These are phyloP conservation scores for Drymonia ruficornis DNA, from an alignment of 2,888 invertebrate genomes.

Conservation along the genomic window DNA sequence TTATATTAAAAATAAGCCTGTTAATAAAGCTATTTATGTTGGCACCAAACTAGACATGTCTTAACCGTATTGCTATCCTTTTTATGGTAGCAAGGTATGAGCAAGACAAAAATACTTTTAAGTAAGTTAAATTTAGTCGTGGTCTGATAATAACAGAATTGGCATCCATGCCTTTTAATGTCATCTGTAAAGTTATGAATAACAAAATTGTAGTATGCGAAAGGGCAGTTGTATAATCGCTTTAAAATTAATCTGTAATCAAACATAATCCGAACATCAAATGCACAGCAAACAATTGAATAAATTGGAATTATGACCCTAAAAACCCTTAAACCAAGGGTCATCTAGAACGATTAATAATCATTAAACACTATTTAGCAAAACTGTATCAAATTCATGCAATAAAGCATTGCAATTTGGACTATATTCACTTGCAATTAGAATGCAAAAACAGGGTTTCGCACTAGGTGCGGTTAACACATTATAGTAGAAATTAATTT, in stretches of 20 bases:
- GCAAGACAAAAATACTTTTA: too few species aligned
- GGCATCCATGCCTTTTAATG: neutral
- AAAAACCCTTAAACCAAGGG: neutral
- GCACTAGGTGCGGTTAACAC: conserved; percentile 1
- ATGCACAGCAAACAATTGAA: neutral
- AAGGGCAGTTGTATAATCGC: neutral
- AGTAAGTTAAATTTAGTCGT: too few species aligned
- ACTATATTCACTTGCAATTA: neutral
- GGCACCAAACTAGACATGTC: too few species aligned
- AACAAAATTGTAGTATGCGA: neutral
- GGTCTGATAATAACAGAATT: too few species aligned
- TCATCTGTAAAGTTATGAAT: too few species aligned
- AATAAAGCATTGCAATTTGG: neutral
- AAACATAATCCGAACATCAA: neutral
- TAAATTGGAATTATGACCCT: conserved; percentile 3
- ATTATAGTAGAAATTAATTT: conserved; percentile 28
- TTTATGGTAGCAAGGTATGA: too few species aligned
- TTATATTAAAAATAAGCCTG: neutral
- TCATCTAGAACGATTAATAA: neutral
- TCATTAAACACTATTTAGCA: neutral
- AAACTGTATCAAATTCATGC: neutral
- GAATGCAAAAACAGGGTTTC: neutral
- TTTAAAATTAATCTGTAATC: neutral
- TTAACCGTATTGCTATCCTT: too few species aligned
- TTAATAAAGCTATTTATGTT: too few species aligned